Evolutionary conservation across 2,888 invertebrate genomes (phyloP).

Genomic region (Asteroscopus sphinx): DNA sequence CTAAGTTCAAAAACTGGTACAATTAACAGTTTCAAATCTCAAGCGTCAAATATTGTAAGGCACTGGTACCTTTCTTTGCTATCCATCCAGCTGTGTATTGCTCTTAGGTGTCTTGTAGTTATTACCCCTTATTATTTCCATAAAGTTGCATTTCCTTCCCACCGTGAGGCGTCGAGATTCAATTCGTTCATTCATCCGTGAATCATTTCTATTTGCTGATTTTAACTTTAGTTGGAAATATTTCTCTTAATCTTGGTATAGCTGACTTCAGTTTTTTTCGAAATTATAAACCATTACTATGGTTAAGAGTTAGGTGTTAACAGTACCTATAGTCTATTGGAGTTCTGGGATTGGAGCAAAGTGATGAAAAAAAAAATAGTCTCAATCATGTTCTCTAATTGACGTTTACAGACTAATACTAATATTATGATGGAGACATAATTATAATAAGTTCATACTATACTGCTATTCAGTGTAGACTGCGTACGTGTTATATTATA

Average conservation of each 20-base stretch:
- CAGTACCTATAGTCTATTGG: too few species aligned
- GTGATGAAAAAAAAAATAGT: too few species aligned
- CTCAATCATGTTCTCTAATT: too few species aligned
- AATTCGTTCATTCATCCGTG: conserved; percentile 56
- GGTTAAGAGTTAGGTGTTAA: background rate
- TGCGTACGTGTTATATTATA: conserved; percentile 9
- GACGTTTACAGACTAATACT: too few species aligned
- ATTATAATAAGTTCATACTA: background rate
- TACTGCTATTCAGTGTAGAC: background rate
- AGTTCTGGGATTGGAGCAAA: too few species aligned
- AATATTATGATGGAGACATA: conserved; percentile 2
- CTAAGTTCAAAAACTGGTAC: too few species aligned
- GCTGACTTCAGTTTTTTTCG: background rate
- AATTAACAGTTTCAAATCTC: too few species aligned
- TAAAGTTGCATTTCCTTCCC: conserved; percentile 58
- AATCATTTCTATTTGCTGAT: conserved; percentile 36
- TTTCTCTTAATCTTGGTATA: background rate
- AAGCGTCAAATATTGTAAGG: too few species aligned
- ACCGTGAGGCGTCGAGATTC: conserved; percentile 41
- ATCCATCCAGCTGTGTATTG: conserved; percentile 30
- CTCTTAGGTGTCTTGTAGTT: conserved; percentile 61
- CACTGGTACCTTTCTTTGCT: conserved; percentile 21
- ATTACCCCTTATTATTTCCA: conserved; percentile 64
- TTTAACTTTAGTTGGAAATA: conserved; percentile 21
- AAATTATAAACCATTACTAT: background rate